Evolutionary conservation across 2,888 invertebrate genomes (phyloP).

Genomic region (Napeogenes inachia): DNA sequence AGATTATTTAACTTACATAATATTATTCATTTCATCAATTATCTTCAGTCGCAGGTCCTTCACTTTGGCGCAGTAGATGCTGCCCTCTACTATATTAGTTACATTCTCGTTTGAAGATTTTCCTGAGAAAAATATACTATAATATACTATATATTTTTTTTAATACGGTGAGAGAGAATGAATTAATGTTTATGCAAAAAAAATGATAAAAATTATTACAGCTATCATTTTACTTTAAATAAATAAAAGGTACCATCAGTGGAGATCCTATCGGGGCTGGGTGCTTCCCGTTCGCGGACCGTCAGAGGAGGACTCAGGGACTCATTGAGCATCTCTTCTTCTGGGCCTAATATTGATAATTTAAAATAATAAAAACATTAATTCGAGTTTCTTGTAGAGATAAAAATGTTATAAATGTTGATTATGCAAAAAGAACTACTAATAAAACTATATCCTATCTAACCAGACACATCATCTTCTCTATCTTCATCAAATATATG

Average conservation of each 20-base stretch:
- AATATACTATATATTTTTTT: no score
- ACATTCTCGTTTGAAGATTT: constrained; percentile 52
- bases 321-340: constrained; percentile 43
- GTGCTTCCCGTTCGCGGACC: constrained; percentile 45
- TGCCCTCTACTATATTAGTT: constrained; percentile 53
- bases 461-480: constrained; percentile 45
- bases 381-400: no score
- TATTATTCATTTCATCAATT: constrained; percentile 46
- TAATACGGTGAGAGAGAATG: no score
- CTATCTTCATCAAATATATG: constrained; percentile 55
- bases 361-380: neutral
- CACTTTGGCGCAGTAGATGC: constrained; percentile 63
- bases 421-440: no score
- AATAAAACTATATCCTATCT: constrained; percentile 2
- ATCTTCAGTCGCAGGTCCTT: constrained; percentile 59
- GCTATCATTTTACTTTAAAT: no score
- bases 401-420: no score
- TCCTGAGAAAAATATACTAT: constrained; percentile 33
- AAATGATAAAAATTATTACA: no score
- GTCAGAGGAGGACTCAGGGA: constrained; percentile 50
- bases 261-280: constrained; percentile 30
- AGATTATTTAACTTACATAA: constrained; percentile 48
- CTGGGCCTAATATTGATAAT: constrained; percentile 33
- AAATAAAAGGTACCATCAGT: neutral
- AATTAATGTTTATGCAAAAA: no score